A percentile compares a stretch with the other conserved stretches of the same genome.
These are phyloP conservation scores for Neosilurus hyrtlii DNA, from an alignment of 2,797 vertebrate species.

Conservation along the genomic window DNA sequence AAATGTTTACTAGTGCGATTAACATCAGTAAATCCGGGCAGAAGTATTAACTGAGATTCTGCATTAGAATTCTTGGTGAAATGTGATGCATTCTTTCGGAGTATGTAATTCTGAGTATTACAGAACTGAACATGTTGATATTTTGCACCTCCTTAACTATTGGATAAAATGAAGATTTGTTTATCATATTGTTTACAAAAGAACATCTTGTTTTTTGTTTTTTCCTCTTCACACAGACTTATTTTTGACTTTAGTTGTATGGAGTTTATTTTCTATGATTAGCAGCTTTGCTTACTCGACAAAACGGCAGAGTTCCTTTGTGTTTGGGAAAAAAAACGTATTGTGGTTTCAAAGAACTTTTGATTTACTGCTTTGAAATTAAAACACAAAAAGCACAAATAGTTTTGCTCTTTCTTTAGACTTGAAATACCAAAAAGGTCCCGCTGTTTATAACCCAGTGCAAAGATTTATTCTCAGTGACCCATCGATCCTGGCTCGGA, in stretches of 20 bases:
- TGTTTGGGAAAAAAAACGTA: slow-evolving; percentile 51
- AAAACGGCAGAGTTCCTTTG: slow-evolving; percentile 53
- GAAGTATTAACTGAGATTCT: slow-evolving; percentile 56
- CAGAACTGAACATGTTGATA: slow-evolving; percentile 50
- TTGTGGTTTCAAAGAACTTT: slow-evolving; percentile 55
- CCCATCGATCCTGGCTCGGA: not conserved
- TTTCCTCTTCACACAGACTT: slow-evolving; percentile 51
- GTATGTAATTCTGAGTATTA: slow-evolving; percentile 54
- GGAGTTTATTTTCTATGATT: slow-evolving; percentile 54
- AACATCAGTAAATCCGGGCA: slow-evolving; percentile 49
- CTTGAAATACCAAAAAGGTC: not conserved
- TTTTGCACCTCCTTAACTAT: slow-evolving; percentile 59
- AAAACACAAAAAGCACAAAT: slow-evolving; percentile 45
- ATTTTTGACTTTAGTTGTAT: slow-evolving; percentile 54
- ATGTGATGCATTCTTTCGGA: slow-evolving; percentile 47
- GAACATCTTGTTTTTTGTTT: slow-evolving; percentile 15
- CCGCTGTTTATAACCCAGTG: not conserved
- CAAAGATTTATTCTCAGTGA: not conserved
- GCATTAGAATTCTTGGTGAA: slow-evolving; percentile 50
- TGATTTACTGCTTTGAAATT: slow-evolving; percentile 61
- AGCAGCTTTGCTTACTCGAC: slow-evolving; percentile 48
- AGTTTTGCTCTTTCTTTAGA: slow-evolving; percentile 5
- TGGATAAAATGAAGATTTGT: slow-evolving; percentile 60
- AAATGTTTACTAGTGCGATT: slow-evolving; percentile 48
- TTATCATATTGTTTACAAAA: slow-evolving; percentile 59